Base-by-base conservation (phyloP, 1,140 invertebrate genomes). In the Bicyclus anynana region DNA sequence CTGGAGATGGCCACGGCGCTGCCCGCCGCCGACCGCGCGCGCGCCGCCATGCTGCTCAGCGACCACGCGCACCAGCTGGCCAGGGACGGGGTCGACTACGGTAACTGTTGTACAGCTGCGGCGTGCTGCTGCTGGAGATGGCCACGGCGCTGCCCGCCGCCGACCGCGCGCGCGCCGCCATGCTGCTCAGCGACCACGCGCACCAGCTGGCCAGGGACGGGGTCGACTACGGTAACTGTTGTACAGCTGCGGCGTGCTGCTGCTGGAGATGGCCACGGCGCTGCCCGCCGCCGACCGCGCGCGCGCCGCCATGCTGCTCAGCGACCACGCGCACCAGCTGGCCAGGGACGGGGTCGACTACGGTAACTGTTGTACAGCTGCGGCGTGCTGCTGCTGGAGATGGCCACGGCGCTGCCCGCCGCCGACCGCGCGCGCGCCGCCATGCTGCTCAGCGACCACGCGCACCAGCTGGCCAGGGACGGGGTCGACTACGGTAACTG, bases 161-260 rank as follows among this genome's bases (percentile, higher is more conserved):
- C 67, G 93, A 95, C 67, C 84, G 91, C 13, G 81, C 81, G n/a
- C 84, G 92, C 18, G 47, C 74, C 0, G 73, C 90, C 13, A 84
- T 80, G 49, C 89, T 92, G 48, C 77, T 95, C n/a, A n/a, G n/a
- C n/a, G n/a, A n/a, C n/a, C n/a, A n/a, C n/a, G n/a, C n/a, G n/a
- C n/a, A n/a, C n/a, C n/a, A n/a, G n/a, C n/a, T n/a, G n/a, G n/a
- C n/a, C n/a, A n/a, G n/a, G n/a, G n/a, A n/a, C n/a, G n/a, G n/a
- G n/a, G n/a, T n/a, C n/a, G n/a, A n/a, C n/a, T n/a, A n/a, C n/a
- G n/a, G n/a, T n/a, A n/a, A n/a, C 2, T 40, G 79, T 95, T 96
- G 1, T 99, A 95, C 74, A 97, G 96, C 80, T 99, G 95, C 90
- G 98, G 98, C 7, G 94, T 99, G 59, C 96, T 98, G 7, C 73